Conservation (phyloP, 2,888 invertebrate species). For the Thymelicus lineola region DNA sequence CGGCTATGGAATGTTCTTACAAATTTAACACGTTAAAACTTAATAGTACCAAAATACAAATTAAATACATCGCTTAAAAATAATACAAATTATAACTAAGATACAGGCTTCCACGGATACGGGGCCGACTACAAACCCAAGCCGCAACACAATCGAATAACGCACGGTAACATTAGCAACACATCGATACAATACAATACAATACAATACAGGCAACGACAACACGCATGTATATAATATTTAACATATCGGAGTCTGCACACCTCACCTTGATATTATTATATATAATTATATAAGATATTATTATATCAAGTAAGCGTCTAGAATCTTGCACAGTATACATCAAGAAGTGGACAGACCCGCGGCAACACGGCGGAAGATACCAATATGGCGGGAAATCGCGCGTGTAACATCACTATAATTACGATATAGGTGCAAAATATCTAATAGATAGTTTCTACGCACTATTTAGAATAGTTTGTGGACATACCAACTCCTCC, state of each 20-base stretch:
- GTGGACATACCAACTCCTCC: slow-evolving; percentile 69
- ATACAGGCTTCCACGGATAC: slow-evolving; percentile 45
- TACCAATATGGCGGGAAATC: slow-evolving; percentile 48
- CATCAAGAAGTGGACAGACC: slow-evolving; percentile 17
- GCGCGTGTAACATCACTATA: slow-evolving; percentile 65
- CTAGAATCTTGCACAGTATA: slow-evolving; percentile 2
- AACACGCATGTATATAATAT: slow-evolving; percentile 51
- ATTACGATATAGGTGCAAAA: slow-evolving; percentile 75
- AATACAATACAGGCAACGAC: slow-evolving; percentile 49
- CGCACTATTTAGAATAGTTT: slow-evolving; percentile 79
- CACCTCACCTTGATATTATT: slow-evolving; percentile 6
- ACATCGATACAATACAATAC: slow-evolving; percentile 53
- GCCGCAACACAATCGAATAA: slow-evolving; percentile 41
- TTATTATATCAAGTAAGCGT: neutral
- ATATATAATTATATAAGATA: too few species aligned
- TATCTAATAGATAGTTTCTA: slow-evolving; percentile 76
- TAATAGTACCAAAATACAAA: slow-evolving; percentile 78
- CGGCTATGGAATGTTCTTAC: slow-evolving; percentile 75
- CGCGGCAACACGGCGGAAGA: slow-evolving; percentile 22
- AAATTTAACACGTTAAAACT: slow-evolving; percentile 58
- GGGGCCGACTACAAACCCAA: slow-evolving; percentile 41
- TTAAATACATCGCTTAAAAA: slow-evolving; percentile 71
- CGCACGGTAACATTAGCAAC: slow-evolving; percentile 55
- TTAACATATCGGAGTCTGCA: slow-evolving; percentile 8
- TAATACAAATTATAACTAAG: slow-evolving; percentile 59